Base-by-base conservation (phyloP, 2,113 vertebrate genomes). In the Camarhynchus parvulus region DNA sequence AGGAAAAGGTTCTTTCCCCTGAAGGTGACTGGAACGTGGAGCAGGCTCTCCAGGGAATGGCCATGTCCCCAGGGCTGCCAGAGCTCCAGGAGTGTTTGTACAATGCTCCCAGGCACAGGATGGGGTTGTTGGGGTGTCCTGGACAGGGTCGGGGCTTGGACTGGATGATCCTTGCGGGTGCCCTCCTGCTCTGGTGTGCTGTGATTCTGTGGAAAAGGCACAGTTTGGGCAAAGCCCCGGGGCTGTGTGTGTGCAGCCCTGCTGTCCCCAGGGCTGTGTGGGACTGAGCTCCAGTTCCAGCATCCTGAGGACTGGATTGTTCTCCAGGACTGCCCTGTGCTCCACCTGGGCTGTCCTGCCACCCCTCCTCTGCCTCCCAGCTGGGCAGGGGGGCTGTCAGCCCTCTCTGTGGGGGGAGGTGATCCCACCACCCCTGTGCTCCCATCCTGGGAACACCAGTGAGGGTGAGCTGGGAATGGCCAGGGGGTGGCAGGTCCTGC, bases 241-340 rank as follows among this genome's bases (percentile, higher is more conserved):
- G 25, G 16, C 18, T 19, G 19, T 35, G 31, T 56, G 15, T 44
- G 8, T 39, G 58, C 44, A 85, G 50, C 68, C 13, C 59, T 88
- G 27, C 33, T 28, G 2, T n/a, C 27, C n/a, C 52, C 47, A 59
- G 33, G 42, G 25, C 23, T 0, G 0, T 1, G 15, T 52, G 68
- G 56, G 52, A 18, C 39, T 59, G 62, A 86, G 69, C 22, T 30
- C 17, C 37, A 22, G 12, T 24, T 28, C 31, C 64, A 84, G 23
- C 21, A 14, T 6, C 49, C 27, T 4, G 39, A 47, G 41, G 31
- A 9, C 31, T 59, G 50, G 13, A 14, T 25, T 77, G 19, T 33
- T 86, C 55, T 63, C 27, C 42, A 50, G 22, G 10, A 41, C 31
- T 79, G 52, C 35, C 49, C 52, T 4, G 2, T 70, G n/a, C 24